Conservation (phyloP, 1,140 invertebrate species). For the Brachionus manjavacas region DNA sequence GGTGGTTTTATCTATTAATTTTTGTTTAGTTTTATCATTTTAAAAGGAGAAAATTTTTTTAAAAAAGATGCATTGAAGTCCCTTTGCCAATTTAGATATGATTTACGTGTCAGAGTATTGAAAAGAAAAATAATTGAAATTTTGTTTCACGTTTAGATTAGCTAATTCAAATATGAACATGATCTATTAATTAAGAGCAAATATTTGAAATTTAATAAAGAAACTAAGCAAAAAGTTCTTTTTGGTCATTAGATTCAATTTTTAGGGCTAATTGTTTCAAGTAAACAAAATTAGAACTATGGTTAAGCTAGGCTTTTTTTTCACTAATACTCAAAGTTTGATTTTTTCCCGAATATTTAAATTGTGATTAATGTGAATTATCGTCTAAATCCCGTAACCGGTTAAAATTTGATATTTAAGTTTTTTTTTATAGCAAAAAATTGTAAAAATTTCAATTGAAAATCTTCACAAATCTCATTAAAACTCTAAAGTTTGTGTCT, state of each 20-base stretch:
- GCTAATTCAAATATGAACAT: conserved; percentile 3
- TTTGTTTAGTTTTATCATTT: neutral
- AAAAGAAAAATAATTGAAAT: neutral
- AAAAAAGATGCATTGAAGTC: neutral
- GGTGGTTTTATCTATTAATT: neutral
- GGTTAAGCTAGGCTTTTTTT: neutral
- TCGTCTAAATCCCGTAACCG: neutral
- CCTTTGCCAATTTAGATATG: neutral
- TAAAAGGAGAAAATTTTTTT: neutral
- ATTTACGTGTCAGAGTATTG: neutral
- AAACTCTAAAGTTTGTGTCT: neutral
- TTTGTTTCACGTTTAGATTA: neutral
- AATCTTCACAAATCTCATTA: conserved; percentile 31
- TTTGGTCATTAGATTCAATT: neutral
- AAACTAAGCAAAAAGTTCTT: neutral
- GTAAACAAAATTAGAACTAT: neutral
- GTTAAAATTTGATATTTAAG: conserved; percentile 6
- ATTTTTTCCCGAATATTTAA: conserved; percentile 15
- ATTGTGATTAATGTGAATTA: neutral
- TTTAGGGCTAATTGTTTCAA: neutral
- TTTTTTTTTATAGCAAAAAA: neutral
- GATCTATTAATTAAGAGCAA: conserved; percentile 18
- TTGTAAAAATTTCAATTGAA: conserved; percentile 6
- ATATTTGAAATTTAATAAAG: neutral
- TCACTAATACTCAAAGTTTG: neutral